Evolutionary conservation across 1,140 invertebrate species (phyloP).

Genomic region (Zaprionus ornatus): DNA sequence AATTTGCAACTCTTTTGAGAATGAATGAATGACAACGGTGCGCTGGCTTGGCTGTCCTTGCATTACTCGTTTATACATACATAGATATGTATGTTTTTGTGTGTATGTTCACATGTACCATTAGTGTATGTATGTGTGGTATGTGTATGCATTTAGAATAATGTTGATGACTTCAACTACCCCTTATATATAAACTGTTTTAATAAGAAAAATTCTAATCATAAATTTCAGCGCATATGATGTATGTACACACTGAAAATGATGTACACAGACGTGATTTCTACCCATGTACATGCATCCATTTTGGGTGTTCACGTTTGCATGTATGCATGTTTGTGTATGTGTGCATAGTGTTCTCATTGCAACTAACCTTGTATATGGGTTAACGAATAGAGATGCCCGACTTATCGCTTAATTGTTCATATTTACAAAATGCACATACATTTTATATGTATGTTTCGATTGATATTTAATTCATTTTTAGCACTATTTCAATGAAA

Average conservation of each 20-base stretch:
- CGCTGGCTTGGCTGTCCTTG: too few species aligned
- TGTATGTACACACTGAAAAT: background rate
- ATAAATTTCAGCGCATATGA: background rate
- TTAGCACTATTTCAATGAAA: constrained; percentile 1
- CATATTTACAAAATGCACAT: constrained; percentile 7
- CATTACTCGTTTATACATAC: background rate
- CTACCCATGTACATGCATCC: background rate
- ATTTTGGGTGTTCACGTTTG: background rate
- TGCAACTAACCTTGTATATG: constrained; percentile 1
- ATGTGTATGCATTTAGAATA: background rate
- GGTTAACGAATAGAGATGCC: constrained; percentile 3
- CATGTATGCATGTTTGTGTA: background rate
- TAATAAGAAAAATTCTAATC: background rate
- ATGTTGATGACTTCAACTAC: background rate
- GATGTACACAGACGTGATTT: background rate
- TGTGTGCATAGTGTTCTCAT: background rate
- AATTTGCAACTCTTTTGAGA: too few species aligned
- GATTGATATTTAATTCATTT: constrained; percentile 3
- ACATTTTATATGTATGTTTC: constrained; percentile 4
- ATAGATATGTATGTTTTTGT: background rate
- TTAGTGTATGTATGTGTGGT: background rate
- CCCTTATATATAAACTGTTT: background rate
- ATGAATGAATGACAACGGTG: too few species aligned
- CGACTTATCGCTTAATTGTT: constrained; percentile 1
- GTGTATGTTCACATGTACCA: background rate